A percentile compares a stretch with the other conserved stretches of the same genome.
Conservation (phyloP, 2,113 vertebrate genomes). For the Peromyscus leucopus region DNA sequence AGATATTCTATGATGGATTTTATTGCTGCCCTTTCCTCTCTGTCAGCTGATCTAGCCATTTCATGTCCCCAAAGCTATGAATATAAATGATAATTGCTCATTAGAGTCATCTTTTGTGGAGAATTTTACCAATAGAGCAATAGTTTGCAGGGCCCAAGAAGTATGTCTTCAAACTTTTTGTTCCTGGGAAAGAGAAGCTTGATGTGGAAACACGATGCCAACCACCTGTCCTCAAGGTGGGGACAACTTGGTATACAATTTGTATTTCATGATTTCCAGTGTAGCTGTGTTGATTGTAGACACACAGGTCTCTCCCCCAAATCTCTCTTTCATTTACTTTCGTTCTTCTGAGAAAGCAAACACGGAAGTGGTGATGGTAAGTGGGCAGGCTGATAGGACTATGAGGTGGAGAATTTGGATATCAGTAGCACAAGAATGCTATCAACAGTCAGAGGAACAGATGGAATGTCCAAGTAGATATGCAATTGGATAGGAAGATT, state of each 20-base stretch:
- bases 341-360: slow-evolving; percentile 29
- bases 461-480: not conserved
- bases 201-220: not conserved
- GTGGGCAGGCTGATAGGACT: slow-evolving; percentile 10
- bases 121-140: not conserved
- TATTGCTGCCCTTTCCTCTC: not conserved
- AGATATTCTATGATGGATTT: not conserved
- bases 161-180: not conserved
- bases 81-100: not conserved
- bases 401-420: not conserved
- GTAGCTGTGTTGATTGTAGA: not conserved
- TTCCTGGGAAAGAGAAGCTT: not conserved
- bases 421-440: not conserved
- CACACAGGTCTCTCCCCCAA: not conserved
- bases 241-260: not conserved
- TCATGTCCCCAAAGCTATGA: not conserved
- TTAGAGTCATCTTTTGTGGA: not conserved
- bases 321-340: not conserved
- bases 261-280: not conserved
- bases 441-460: not conserved
- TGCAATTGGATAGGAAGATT: not conserved
- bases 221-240: not conserved
- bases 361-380: not conserved
- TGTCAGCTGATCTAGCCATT: not conserved
- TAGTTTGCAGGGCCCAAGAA: not conserved